Percentiles rank a stretch among this genome's conserved stretches.
Conservation (phyloP, 2,797 vertebrate species). For the Podarcis siculus region DNA sequence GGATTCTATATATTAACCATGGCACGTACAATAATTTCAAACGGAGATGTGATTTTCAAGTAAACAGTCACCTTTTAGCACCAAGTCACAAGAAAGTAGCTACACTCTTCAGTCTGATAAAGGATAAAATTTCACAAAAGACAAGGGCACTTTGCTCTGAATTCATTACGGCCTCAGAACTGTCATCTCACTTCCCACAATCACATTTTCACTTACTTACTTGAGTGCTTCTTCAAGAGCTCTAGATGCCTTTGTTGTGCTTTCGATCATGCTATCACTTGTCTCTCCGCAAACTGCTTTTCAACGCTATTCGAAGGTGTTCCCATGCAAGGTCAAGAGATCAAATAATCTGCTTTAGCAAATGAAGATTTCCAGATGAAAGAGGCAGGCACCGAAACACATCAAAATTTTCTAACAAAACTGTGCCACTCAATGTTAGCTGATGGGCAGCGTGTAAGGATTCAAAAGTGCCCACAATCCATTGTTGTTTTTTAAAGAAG, state of each 20-base stretch:
- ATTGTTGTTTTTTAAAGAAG: background rate
- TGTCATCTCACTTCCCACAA: constrained; percentile 47
- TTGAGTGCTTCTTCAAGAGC: constrained; percentile 39
- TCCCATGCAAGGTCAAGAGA: constrained; percentile 37
- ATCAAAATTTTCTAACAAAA: background rate
- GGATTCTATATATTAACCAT: constrained; percentile 1
- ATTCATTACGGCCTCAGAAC: constrained; percentile 17
- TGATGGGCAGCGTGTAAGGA: background rate
- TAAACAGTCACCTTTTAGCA: constrained; percentile 17
- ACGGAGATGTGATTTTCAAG: constrained; percentile 38
- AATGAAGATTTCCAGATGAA: constrained; percentile 43
- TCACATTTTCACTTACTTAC: constrained; percentile 49
- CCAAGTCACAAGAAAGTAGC: background rate
- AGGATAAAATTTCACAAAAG: constrained; percentile 32
- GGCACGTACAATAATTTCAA: background rate
- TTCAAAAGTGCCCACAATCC: constrained; percentile 15
- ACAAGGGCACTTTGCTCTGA: constrained; percentile 21
- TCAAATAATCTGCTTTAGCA: constrained; percentile 49
- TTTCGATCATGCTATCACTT: constrained; percentile 22
- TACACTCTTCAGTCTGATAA: background rate
- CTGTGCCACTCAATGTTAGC: background rate
- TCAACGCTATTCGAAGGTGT: constrained; percentile 38
- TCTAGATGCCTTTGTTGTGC: constrained; percentile 1
- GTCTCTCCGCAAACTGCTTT: constrained; percentile 37
- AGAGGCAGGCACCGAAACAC: background rate